These are phyloP conservation scores for Urocitellus parryii DNA, from an alignment of 2,113 vertebrate genomes.

Conservation along the genomic window DNA sequence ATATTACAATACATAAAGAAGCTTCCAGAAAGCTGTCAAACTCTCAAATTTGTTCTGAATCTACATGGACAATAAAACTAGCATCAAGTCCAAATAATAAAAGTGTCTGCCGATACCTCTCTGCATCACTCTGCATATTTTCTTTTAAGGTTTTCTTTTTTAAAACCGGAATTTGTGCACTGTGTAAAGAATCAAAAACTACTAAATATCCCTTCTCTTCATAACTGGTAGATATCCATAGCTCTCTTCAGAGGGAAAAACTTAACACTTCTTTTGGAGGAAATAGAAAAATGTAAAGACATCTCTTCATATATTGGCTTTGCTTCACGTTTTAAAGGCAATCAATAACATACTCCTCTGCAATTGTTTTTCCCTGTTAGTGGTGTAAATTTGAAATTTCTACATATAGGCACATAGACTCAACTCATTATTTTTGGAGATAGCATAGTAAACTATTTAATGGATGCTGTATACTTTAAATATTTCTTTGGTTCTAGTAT, in stretches of 20 bases:
- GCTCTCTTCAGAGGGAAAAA: background rate
- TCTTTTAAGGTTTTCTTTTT: background rate
- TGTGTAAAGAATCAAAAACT: background rate
- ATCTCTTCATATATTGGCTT: background rate
- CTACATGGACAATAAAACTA: background rate
- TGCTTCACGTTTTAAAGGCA: background rate
- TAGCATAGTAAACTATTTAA: background rate
- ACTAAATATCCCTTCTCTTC: background rate
- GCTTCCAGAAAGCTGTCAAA: constrained; percentile 14
- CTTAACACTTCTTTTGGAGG: background rate
- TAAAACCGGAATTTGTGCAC: background rate
- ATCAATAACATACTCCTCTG: background rate
- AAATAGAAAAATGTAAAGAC: background rate
- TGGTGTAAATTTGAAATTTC: background rate
- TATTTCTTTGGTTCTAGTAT: background rate
- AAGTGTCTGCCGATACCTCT: background rate
- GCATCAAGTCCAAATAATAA: background rate
- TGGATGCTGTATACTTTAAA: background rate
- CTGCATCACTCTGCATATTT: background rate
- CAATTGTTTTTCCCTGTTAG: background rate
- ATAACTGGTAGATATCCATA: background rate
- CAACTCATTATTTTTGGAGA: background rate
- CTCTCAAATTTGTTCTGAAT: constrained; percentile 28
- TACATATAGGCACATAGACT: background rate
- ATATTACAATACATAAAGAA: constrained; percentile 29